Evolutionary conservation across 2,888 invertebrate genomes (phyloP), one percentile per base, ranked within the genome.

Genomic region (Tanypteryx hageni): DNA sequence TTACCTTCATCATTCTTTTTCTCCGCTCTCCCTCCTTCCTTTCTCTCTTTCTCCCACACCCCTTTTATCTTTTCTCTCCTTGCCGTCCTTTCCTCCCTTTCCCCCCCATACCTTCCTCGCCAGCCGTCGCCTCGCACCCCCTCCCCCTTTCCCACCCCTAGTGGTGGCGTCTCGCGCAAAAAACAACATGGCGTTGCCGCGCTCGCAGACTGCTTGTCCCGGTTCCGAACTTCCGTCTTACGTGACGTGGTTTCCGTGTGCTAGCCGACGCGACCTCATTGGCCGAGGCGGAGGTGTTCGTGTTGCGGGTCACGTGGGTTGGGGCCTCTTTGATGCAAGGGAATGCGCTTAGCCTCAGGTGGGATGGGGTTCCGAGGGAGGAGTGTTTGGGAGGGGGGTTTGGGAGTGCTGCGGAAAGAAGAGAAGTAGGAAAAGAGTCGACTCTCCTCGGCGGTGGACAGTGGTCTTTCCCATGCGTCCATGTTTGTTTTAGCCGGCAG

Each of bases 201-300:
- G n/a, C 18, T 61, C 44, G 27, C 59, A 27, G 89, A 89, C 89
- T 89, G 64, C 44, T 64, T 89, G 89, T 44, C 44, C 89, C 89
- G 64, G 59, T 61, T 86, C 61, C 85, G 61, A 44, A 89, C 89
- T 89, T 89, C 89, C 89, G 89, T 89, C 89, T 89, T 64, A 89
- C 89, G 89, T 64, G 89, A 64, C 58, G 89, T 8, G 89, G 44
- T 68, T 89, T 64, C 89, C 82, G 82, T 44, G 68, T 68, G 68
- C 68, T 27, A 27, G 76, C 27, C 27, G 22, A 27, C 76, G 76
- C 76, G 76, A 76, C 76, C 76, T 76, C 76, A 76, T 76, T 76
- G 76, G 68, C 9, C 68, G 18, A 68, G 22, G 68, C 22, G 68
- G 68, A 68, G 68, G 68, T 68, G 68, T 68, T 68, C 68, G 22